Conservation (phyloP, 2,797 vertebrate species). For the Crax fasciolata region DNA sequence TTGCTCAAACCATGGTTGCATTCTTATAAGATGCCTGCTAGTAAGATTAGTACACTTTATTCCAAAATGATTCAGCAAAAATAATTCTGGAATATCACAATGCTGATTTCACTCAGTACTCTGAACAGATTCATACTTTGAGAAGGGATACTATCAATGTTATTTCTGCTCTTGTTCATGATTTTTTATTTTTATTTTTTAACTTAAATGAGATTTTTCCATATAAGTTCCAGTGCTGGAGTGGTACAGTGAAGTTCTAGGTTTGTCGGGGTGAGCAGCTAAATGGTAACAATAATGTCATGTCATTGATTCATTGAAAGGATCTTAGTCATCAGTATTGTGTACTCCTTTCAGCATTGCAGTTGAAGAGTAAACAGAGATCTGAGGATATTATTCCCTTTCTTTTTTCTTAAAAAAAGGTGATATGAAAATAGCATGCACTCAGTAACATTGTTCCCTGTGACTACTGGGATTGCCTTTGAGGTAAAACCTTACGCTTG, state of each 20-base stretch:
- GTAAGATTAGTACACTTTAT: neutral
- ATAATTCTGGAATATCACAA: neutral
- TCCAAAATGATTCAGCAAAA: neutral
- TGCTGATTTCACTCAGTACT: neutral
- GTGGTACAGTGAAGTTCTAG: neutral
- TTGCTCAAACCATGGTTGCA: neutral
- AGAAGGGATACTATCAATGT: neutral
- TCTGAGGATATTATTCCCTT: neutral
- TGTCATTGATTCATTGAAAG: neutral
- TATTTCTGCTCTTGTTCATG: neutral
- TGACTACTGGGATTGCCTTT: neutral
- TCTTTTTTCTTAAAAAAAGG: neutral
- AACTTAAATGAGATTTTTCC: neutral
- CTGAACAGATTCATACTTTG: neutral
- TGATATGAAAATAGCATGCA: neutral
- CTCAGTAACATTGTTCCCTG: neutral
- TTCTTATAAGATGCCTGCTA: neutral
- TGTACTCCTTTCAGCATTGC: neutral
- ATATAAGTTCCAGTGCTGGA: neutral
- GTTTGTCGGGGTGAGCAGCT: neutral
- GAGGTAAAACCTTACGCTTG: neutral
- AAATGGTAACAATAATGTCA: neutral
- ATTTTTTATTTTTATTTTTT: neutral
- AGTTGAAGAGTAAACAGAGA: neutral
- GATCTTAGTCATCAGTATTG: neutral